These are phyloP conservation scores for Stigmatopora nigra DNA, from an alignment of 2,113 vertebrate genomes.

Conservation along the genomic window DNA sequence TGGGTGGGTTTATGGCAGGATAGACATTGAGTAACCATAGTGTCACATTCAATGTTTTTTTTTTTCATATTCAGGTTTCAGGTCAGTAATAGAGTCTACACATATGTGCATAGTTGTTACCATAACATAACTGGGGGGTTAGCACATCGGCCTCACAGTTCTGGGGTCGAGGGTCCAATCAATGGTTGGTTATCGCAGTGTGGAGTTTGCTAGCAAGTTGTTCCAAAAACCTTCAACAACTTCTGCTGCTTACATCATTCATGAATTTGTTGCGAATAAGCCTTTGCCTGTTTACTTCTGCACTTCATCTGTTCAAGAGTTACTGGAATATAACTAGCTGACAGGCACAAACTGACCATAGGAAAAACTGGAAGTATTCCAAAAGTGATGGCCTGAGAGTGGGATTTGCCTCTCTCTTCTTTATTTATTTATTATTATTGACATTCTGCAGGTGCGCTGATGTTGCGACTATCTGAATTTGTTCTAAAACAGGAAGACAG, in stretches of 20 bases:
- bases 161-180: too few species aligned
- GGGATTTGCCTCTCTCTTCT: too few species aligned
- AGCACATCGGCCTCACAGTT: too few species aligned
- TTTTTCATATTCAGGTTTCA: constrained; percentile 53
- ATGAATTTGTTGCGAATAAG: constrained; percentile 30
- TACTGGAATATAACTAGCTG: constrained; percentile 11
- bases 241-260: constrained; percentile 10
- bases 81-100: constrained; percentile 35
- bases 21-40: constrained; percentile 40
- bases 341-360: not conserved
- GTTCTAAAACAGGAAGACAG: too few species aligned
- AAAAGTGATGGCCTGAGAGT: too few species aligned
- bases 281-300: constrained; percentile 16
- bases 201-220: not conserved
- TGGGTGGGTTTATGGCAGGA: constrained; percentile 31
- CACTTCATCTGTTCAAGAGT: constrained; percentile 23
- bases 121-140: constrained; percentile 10
- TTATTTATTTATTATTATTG: too few species aligned
- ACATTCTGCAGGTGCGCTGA: too few species aligned
- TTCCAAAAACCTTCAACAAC: not conserved
- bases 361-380: too few species aligned
- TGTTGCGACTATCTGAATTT: too few species aligned
- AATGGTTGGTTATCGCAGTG: too few species aligned
- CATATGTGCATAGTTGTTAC: constrained; percentile 35
- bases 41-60: constrained; percentile 58